A percentile compares a stretch with the other conserved stretches of the same genome.
Conservation (phyloP, 1,140 invertebrate species). For the Meteorus sp. region DNA sequence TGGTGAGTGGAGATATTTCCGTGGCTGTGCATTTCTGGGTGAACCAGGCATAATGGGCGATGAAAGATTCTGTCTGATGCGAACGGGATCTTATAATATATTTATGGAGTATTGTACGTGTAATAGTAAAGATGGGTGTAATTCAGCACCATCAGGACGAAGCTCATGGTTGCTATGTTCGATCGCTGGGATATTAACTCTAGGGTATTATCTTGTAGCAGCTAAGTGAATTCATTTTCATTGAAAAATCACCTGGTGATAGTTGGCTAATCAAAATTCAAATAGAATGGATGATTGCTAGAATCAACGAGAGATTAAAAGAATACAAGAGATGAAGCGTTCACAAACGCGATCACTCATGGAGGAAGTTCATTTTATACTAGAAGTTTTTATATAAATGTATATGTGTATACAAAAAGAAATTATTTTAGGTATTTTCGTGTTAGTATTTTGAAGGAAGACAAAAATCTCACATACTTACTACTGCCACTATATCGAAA, state of each 20-base stretch:
- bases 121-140: slow-evolving; percentile 90
- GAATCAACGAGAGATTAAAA: too few relatives aligned
- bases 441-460: too few relatives aligned
- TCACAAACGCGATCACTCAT: too few relatives aligned
- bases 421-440: too few relatives aligned
- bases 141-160: slow-evolving; percentile 57
- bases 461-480: slow-evolving; percentile 3
- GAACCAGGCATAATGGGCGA: slow-evolving; percentile 88
- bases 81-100: slow-evolving; percentile 90
- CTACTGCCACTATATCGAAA: too few relatives aligned
- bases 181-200: slow-evolving; percentile 23
- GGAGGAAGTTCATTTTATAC: too few relatives aligned
- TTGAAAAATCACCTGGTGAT: too few relatives aligned
- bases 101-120: slow-evolving; percentile 94
- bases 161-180: slow-evolving; percentile 27
- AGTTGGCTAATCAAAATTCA: too few relatives aligned
- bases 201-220: slow-evolving; percentile 19
- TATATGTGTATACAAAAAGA: too few relatives aligned
- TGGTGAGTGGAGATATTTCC: slow-evolving; percentile 87
- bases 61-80: slow-evolving; percentile 87
- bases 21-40: slow-evolving; percentile 87
- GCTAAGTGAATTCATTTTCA: neutral
- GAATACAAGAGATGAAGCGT: too few relatives aligned
- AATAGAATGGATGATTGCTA: too few relatives aligned
- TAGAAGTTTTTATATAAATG: too few relatives aligned